phyloP scores from a whole-genome alignment of 2,113 vertebrate species.

The Carassius auratus region DNA sequence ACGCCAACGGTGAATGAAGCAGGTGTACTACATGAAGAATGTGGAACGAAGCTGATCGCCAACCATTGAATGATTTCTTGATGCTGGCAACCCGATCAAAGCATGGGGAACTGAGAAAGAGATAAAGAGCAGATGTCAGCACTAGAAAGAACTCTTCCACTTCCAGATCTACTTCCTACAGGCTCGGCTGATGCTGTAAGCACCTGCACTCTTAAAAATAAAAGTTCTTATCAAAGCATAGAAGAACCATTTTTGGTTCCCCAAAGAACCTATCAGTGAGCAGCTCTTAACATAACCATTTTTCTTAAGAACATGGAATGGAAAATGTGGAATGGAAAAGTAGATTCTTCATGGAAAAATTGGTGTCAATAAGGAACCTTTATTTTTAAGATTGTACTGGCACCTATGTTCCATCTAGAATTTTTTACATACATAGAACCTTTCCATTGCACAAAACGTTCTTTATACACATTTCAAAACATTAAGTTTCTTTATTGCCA shows the following conservation, averaged over 20 bases:
- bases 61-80: background rate
- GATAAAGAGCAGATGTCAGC: background rate
- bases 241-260: background rate
- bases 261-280: background rate
- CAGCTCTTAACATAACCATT: too few relatives aligned
- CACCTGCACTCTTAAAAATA: background rate
- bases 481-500: too few relatives aligned
- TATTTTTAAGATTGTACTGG: too few relatives aligned
- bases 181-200: background rate
- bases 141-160: background rate
- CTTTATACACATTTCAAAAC: too few relatives aligned
- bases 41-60: background rate
- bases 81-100: constrained; percentile 9
- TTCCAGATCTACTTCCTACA: constrained; percentile 6
- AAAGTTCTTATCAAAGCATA: background rate
- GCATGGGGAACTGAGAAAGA: background rate
- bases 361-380: too few relatives aligned
- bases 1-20: background rate
- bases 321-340: too few relatives aligned
- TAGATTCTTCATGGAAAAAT: too few relatives aligned
- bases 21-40: constrained; percentile 12
- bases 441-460: too few relatives aligned
- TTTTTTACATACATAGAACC: too few relatives aligned
- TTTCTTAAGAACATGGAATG: too few relatives aligned
- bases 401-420: too few relatives aligned